A percentile compares a stretch with the other conserved stretches of the same genome.
phyloP scores from a whole-genome alignment of 2,113 vertebrate genomes.

The Scatophagus argus region DNA sequence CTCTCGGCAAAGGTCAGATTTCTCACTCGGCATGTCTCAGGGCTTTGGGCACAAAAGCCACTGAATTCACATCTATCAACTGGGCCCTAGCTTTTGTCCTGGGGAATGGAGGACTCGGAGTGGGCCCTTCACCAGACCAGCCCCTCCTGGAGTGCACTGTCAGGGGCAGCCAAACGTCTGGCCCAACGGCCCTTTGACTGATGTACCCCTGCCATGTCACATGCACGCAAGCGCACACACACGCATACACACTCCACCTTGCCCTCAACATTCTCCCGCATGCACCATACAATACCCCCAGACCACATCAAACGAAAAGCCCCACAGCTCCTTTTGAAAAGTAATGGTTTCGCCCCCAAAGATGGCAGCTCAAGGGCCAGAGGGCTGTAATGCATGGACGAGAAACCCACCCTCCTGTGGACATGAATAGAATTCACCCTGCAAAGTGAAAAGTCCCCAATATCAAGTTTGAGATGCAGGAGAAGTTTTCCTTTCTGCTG shows the following conservation, averaged over 20 bases:
- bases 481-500: not conserved
- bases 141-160: constrained; percentile 84
- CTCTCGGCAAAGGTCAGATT: constrained; percentile 79
- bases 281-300: constrained; percentile 78
- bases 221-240: constrained; percentile 61
- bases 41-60: constrained; percentile 80
- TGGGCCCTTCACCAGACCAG: constrained; percentile 85
- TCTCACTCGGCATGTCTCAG: constrained; percentile 79
- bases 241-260: constrained; percentile 75
- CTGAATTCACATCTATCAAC: constrained; percentile 89
- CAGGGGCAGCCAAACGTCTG: constrained; percentile 86
- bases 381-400: constrained; percentile 64
- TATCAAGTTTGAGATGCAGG: constrained; percentile 50
- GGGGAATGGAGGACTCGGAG: constrained; percentile 77
- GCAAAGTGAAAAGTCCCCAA: constrained; percentile 16
- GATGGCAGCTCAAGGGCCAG: constrained; percentile 74
- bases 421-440: constrained; percentile 60
- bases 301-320: constrained; percentile 84
- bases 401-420: constrained; percentile 63
- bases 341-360: constrained; percentile 78
- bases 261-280: constrained; percentile 81
- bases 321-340: constrained; percentile 81
- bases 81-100: constrained; percentile 83
- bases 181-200: constrained; percentile 85
- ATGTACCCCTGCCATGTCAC: constrained; percentile 85